phyloP scores from a whole-genome alignment of 1,140 invertebrate species.

The Hyles vespertilio region DNA sequence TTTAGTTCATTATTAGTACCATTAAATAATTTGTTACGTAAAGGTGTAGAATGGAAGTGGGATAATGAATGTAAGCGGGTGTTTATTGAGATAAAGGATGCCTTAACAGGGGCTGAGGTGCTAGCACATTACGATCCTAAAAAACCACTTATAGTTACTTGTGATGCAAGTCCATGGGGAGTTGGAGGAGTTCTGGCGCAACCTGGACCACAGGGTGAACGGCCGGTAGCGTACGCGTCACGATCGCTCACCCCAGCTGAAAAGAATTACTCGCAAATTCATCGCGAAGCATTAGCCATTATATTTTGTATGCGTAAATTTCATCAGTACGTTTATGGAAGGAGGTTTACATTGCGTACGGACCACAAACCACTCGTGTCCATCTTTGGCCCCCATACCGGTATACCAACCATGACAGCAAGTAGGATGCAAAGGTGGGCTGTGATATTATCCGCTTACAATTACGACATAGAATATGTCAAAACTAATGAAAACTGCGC shows the following conservation, averaged over 20 bases:
- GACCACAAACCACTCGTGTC: slow-evolving; percentile 12
- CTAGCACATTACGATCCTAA: slow-evolving; percentile 55
- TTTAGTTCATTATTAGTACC: slow-evolving; percentile 20
- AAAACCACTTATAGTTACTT: slow-evolving; percentile 15
- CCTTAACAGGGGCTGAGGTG: slow-evolving; percentile 19
- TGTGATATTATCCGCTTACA: slow-evolving; percentile 10
- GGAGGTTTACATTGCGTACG: slow-evolving; percentile 8
- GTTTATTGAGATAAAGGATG: slow-evolving; percentile 22
- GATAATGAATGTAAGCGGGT: slow-evolving; percentile 17
- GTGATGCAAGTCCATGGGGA: slow-evolving; percentile 6
- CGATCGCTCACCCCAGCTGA: slow-evolving; percentile 13
- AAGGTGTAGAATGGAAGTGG: slow-evolving; percentile 27
- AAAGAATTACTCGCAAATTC: slow-evolving; percentile 19
- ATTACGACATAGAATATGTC: slow-evolving; percentile 12
- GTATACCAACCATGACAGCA: slow-evolving; percentile 7
- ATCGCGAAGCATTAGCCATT: slow-evolving; percentile 17
- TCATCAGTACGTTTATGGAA: slow-evolving; percentile 19
- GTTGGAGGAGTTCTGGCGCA: background rate
- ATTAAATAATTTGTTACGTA: slow-evolving; percentile 40
- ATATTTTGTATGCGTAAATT: slow-evolving; percentile 21
- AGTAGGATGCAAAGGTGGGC: slow-evolving; percentile 17
- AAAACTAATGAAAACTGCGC: slow-evolving; percentile 12
- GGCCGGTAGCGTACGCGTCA: slow-evolving; percentile 8
- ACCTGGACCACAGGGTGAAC: background rate
- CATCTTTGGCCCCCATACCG: slow-evolving; percentile 11